Conservation (phyloP, 92 coral and sea anemone genomes). For the Heliopora coerulea region DNA sequence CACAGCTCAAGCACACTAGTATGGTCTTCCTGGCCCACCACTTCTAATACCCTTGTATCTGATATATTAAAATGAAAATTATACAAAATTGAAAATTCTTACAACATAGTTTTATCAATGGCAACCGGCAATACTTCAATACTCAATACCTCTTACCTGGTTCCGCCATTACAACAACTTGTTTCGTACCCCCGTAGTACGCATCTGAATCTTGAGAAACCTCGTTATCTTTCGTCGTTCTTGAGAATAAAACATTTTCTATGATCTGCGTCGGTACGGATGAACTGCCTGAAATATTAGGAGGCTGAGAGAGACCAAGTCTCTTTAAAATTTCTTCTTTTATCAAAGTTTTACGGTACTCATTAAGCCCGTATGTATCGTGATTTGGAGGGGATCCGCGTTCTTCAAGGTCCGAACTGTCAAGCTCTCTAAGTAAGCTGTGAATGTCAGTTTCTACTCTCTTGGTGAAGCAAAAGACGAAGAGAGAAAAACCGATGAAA, state of each 20-base stretch:
- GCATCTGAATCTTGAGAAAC: not conserved
- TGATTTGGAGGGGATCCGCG: not conserved
- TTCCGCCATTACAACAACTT: slow-evolving; percentile 25
- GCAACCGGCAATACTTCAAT: too few relatives aligned
- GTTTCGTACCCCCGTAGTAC: slow-evolving; percentile 2
- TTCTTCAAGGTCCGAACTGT: not conserved
- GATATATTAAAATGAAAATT: too few relatives aligned
- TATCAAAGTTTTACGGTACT: slow-evolving; percentile 34
- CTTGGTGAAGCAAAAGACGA: not conserved
- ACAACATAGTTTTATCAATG: too few relatives aligned
- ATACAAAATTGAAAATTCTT: too few relatives aligned
- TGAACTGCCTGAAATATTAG: slow-evolving; percentile 27
- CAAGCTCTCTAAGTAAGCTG: slow-evolving; percentile 30
- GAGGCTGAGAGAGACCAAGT: slow-evolving; percentile 28
- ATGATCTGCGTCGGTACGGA: slow-evolving; percentile 5
- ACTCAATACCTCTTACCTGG: slow-evolving; percentile 40
- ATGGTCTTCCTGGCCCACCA: too few relatives aligned
- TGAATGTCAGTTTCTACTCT: slow-evolving; percentile 19
- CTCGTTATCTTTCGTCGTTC: not conserved
- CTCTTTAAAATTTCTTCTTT: slow-evolving; percentile 31
- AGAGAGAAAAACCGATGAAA: not conserved
- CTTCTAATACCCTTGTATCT: too few relatives aligned
- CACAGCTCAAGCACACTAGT: too few relatives aligned
- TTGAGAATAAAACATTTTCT: slow-evolving; percentile 13
- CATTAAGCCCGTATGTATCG: slow-evolving; percentile 14